These are phyloP conservation scores for Eupristina koningsbergeri DNA, from an alignment of 1,140 invertebrate genomes.

Conservation along the genomic window DNA sequence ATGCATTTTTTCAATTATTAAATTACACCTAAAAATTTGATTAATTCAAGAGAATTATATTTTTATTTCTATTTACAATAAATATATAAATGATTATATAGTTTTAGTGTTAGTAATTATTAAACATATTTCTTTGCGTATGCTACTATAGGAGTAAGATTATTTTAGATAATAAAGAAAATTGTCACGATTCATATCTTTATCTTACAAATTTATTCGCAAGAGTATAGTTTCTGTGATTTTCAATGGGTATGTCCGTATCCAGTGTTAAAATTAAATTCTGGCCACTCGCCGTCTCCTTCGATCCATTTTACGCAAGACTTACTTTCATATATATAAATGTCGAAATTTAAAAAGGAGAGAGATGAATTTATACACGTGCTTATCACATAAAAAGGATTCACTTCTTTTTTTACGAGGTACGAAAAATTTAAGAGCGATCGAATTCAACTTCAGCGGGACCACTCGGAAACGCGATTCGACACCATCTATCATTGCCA, in stretches of 20 bases:
- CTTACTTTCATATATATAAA: slow-evolving; percentile 25
- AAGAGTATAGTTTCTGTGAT: not conserved
- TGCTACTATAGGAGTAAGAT: not conserved
- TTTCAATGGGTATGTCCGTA: not conserved
- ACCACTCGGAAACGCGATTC: slow-evolving; percentile 26
- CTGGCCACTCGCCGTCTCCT: not conserved
- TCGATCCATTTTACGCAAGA: slow-evolving; percentile 36
- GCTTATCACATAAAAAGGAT: slow-evolving; percentile 37
- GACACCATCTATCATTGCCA: slow-evolving; percentile 35
- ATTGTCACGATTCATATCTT: not conserved
- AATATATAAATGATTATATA: too few species aligned
- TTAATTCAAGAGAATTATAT: not conserved
- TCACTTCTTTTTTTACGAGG: not conserved
- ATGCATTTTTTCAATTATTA: not conserved
- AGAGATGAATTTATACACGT: slow-evolving; percentile 22
- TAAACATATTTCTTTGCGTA: too few species aligned
- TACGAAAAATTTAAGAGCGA: slow-evolving; percentile 25
- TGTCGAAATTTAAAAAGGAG: slow-evolving; percentile 16
- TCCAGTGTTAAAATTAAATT: not conserved
- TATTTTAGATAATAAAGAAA: not conserved
- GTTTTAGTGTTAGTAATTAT: too few species aligned
- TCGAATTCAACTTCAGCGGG: slow-evolving; percentile 22
- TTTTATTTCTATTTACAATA: too few species aligned
- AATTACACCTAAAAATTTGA: not conserved
- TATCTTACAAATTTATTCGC: not conserved